phyloP scores from a whole-genome alignment of 1,140 invertebrate genomes.

The Drosophila micromelanica region DNA sequence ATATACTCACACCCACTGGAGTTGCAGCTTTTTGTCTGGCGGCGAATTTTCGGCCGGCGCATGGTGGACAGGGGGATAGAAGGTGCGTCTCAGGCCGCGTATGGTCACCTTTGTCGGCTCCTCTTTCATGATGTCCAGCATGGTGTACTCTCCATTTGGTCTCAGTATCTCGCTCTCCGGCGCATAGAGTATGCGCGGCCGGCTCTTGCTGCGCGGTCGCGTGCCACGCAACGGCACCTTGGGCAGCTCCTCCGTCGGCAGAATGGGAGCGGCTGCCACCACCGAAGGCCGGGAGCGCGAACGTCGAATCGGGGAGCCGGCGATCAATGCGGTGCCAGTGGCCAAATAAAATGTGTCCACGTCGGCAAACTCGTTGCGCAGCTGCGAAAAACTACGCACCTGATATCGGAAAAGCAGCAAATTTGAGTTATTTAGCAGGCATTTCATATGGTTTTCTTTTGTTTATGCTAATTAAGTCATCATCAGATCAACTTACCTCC shows the following conservation, averaged over 20 bases:
- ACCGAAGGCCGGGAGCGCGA: constrained; percentile 88
- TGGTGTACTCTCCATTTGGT: constrained; percentile 89
- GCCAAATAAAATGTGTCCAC: constrained; percentile 95
- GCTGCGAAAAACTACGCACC: constrained; percentile 94
- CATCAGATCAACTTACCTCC: constrained; percentile 87
- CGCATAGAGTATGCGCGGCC: constrained; percentile 91
- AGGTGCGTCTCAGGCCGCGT: constrained; percentile 91
- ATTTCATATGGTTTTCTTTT: constrained; percentile 29
- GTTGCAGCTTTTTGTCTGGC: constrained; percentile 93
- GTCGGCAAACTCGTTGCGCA: constrained; percentile 95
- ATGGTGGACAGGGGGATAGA: constrained; percentile 94
- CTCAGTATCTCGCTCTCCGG: constrained; percentile 91
- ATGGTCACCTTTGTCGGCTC: constrained; percentile 93
- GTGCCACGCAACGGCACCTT: constrained; percentile 85
- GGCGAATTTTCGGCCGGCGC: constrained; percentile 92
- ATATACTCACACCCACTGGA: constrained; percentile 94
- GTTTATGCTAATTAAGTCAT: constrained; percentile 55
- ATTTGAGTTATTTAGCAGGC: constrained; percentile 46
- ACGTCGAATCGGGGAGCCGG: constrained; percentile 87
- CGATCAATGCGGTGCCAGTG: constrained; percentile 85
- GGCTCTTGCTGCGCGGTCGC: constrained; percentile 91
- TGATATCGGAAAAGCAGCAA: constrained; percentile 4
- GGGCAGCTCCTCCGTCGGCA: constrained; percentile 86
- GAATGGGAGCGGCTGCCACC: constrained; percentile 79
- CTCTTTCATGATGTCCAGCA: constrained; percentile 92